Evolutionary conservation across 2,797 vertebrate genomes (phyloP).

Genomic region (Anniella stebbinsi): DNA sequence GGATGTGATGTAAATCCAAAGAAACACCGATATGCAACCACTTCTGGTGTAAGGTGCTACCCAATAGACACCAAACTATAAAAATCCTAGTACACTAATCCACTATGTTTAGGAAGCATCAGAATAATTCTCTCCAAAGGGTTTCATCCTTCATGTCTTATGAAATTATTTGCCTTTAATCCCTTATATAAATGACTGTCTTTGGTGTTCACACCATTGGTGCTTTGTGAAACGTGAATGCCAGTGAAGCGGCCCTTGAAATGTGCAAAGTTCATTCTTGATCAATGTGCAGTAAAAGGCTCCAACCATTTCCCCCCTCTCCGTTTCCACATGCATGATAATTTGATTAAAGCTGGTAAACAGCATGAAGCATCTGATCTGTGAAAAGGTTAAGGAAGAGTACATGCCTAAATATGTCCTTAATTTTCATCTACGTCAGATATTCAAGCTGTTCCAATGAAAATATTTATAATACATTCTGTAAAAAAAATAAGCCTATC

Average conservation of each 20-base stretch:
- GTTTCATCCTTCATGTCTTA: neutral
- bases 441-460: constrained; percentile 32
- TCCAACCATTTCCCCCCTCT: neutral
- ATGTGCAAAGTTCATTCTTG: neutral
- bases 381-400: neutral
- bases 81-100: too few relatives aligned
- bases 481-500: neutral
- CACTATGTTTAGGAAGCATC: neutral
- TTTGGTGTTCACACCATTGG: neutral
- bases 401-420: neutral
- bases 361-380: constrained; percentile 5
- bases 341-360: constrained; percentile 38
- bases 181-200: neutral
- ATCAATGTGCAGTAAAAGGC: neutral
- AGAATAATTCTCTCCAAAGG: neutral
- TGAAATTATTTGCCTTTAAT: neutral
- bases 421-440: neutral
- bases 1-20: neutral
- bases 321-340: neutral
- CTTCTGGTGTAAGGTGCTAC: neutral
- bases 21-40: neutral
- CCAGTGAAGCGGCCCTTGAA: neutral
- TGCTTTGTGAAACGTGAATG: constrained; percentile 6
- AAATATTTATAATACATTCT: constrained; percentile 9
- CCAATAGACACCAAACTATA: neutral